phyloP scores from a whole-genome alignment of 2,113 vertebrate species.

The Melanocharis versteri region DNA sequence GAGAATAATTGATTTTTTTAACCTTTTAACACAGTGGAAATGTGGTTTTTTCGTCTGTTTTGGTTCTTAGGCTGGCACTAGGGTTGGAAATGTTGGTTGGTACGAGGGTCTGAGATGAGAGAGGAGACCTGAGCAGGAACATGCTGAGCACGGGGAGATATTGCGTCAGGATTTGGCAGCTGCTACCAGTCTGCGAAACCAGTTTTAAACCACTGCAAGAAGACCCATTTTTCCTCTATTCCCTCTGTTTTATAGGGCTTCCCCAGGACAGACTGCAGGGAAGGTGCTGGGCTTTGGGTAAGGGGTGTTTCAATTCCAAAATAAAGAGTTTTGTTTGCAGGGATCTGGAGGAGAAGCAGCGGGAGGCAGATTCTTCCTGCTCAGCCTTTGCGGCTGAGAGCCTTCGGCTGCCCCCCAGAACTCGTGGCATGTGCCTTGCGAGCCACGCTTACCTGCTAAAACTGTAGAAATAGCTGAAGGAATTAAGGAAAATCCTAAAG shows the following conservation, averaged over 20 bases:
- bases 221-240: neutral
- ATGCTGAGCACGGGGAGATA: neutral
- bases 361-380: neutral
- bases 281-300: neutral
- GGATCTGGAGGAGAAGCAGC: neutral
- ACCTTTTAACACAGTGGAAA: neutral
- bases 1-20: neutral
- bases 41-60: accelerated
- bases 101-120: neutral
- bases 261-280: neutral
- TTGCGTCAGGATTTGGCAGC: conserved; percentile 2
- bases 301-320: neutral
- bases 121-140: neutral
- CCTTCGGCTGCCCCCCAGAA: neutral
- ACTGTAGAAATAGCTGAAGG: neutral
- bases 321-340: neutral
- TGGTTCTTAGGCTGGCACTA: neutral
- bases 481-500: conserved; percentile 21
- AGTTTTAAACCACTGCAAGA: neutral
- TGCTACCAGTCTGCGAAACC: neutral
- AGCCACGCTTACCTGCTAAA: neutral
- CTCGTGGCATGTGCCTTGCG: accelerated
- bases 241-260: neutral
- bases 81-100: neutral
- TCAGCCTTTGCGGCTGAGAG: neutral